phyloP scores from a whole-genome alignment of 2,797 vertebrate genomes.

The Pangasius krempfi region DNA sequence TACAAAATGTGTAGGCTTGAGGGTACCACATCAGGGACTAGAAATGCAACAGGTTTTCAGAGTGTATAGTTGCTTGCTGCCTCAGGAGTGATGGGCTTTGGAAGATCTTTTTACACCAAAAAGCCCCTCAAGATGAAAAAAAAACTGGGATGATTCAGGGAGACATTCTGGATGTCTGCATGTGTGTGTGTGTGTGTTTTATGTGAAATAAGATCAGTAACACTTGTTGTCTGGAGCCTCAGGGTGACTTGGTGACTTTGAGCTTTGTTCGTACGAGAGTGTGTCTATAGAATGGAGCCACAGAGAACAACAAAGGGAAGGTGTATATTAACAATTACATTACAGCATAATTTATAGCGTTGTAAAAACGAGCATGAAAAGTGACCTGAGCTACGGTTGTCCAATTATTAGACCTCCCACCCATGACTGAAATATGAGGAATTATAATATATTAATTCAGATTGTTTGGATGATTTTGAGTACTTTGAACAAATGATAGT shows the following conservation, averaged over 20 bases:
- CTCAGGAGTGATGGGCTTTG: constrained; percentile 24
- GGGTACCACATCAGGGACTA: background rate
- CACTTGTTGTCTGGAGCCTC: constrained; percentile 45
- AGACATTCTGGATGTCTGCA: constrained; percentile 21
- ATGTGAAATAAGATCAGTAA: constrained; percentile 50
- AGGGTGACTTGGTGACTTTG: constrained; percentile 27
- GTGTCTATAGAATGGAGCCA: constrained; percentile 9
- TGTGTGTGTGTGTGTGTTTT: constrained; percentile 52
- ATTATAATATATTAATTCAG: background rate
- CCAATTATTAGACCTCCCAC: background rate
- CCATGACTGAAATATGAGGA: background rate
- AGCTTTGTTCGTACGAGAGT: constrained; percentile 34
- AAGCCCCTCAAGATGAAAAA: constrained; percentile 30
- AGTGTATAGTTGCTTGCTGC: background rate
- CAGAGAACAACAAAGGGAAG: background rate
- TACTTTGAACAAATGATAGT: background rate
- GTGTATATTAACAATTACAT: background rate
- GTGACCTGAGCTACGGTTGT: background rate
- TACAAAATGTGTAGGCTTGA: background rate
- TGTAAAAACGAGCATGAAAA: background rate
- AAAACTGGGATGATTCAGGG: constrained; percentile 31
- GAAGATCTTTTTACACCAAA: constrained; percentile 26
- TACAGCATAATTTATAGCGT: background rate
- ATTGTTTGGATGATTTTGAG: background rate
- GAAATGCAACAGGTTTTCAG: background rate